These are phyloP conservation scores for Hydractinia symbiolongicarpus DNA, from an alignment of 30 jellyfish, hydroid and myxozoan species.

Conservation along the genomic window DNA sequence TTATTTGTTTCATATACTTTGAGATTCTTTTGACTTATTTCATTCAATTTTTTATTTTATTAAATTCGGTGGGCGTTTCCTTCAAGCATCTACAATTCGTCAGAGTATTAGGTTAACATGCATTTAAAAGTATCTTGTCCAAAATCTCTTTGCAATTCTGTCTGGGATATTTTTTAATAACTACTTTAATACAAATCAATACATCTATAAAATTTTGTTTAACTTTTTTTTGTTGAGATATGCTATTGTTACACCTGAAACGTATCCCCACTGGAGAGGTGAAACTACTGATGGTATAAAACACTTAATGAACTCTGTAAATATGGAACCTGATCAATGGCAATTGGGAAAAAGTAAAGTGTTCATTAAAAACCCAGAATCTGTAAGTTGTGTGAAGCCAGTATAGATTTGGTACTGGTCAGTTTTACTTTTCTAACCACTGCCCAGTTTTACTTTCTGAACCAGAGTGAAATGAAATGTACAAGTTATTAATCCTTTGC, in stretches of 20 bases:
- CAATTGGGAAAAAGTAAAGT: conserved; percentile 95
- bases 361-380: conserved; percentile 93
- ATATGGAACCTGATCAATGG: conserved; percentile 99
- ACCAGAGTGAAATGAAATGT: background rate
- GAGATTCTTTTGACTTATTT: too few relatives aligned
- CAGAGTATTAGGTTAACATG: too few relatives aligned
- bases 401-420: background rate
- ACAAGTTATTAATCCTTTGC: background rate
- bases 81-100: too few relatives aligned
- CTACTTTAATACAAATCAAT: too few relatives aligned
- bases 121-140: too few relatives aligned
- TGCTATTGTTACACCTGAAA: conserved; percentile 82
- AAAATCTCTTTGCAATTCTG: too few relatives aligned
- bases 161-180: too few relatives aligned
- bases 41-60: too few relatives aligned
- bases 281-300: conserved; percentile 70
- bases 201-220: too few relatives aligned
- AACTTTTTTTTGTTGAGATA: conserved; percentile 34
- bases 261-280: conserved; percentile 94
- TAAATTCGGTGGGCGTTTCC: too few relatives aligned
- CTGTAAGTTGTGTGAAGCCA: conserved; percentile 43
- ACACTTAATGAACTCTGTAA: conserved; percentile 80
- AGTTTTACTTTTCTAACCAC: background rate
- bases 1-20: too few relatives aligned
- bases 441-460: background rate